A percentile compares a stretch with the other conserved stretches of the same genome.
These are phyloP conservation scores for Subacronicta megacephala DNA, from an alignment of 2,888 invertebrate species.

Conservation along the genomic window DNA sequence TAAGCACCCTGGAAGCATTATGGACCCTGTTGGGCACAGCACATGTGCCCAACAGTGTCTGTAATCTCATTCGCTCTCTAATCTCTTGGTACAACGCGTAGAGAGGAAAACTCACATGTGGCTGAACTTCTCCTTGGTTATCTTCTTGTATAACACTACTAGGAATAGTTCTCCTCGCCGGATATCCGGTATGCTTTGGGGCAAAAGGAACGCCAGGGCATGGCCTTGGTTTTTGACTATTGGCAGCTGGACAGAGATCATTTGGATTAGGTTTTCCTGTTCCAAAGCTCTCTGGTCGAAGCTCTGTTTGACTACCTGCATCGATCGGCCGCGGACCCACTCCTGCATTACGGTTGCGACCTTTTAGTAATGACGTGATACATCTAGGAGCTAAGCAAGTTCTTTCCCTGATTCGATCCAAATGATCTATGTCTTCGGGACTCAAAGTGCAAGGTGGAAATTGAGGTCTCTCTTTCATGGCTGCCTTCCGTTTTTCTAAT, in stretches of 20 bases:
- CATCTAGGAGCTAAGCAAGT: constrained; percentile 39
- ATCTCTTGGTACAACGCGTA: no score
- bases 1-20: no score
- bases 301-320: constrained; percentile 61
- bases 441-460: constrained; percentile 61
- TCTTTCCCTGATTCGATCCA: constrained; percentile 65
- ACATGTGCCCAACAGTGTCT: no score
- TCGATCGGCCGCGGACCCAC: constrained; percentile 55
- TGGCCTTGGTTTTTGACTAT: neutral
- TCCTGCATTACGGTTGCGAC: constrained; percentile 45
- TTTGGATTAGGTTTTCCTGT: neutral
- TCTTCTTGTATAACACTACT: constrained; percentile 1
- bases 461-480: neutral
- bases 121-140: constrained; percentile 22
- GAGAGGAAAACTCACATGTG: constrained; percentile 24
- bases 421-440: constrained; percentile 62
- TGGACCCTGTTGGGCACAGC: no score
- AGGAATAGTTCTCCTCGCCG: constrained; percentile 12
- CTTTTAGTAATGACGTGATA: constrained; percentile 8
- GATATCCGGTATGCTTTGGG: neutral
- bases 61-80: no score
- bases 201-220: neutral
- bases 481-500: neutral
- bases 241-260: neutral
- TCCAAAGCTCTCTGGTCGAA: constrained; percentile 14